phyloP scores from a whole-genome alignment of 2,888 invertebrate genomes.

The Horisme vitalbata region DNA sequence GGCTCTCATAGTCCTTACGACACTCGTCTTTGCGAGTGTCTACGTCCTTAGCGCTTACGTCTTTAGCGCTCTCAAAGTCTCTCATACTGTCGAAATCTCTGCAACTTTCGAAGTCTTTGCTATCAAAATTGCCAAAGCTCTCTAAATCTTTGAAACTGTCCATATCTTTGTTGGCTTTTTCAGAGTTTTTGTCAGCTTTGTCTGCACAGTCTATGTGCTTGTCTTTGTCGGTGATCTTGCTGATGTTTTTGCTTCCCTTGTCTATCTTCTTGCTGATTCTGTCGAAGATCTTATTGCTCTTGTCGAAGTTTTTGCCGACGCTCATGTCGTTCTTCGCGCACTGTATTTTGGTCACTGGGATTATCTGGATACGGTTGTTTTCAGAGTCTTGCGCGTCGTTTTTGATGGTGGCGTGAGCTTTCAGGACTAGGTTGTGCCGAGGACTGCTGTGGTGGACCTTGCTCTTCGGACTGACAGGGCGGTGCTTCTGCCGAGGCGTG shows the following conservation, averaged over 20 bases:
- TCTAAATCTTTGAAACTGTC: background rate
- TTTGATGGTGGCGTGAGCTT: slow-evolving; percentile 23
- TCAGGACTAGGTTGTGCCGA: slow-evolving; percentile 15
- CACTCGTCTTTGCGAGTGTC: slow-evolving; percentile 1
- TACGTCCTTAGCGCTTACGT: slow-evolving; percentile 7
- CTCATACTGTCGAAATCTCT: slow-evolving; percentile 4
- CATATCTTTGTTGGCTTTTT: background rate
- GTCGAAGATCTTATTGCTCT: background rate
- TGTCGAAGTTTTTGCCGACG: background rate
- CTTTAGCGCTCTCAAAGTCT: slow-evolving; percentile 2
- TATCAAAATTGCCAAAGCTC: background rate
- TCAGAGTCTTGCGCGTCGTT: slow-evolving; percentile 18
- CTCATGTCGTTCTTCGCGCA: slow-evolving; percentile 31
- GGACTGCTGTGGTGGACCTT: slow-evolving; percentile 11
- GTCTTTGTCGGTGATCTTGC: background rate
- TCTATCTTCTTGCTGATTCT: background rate
- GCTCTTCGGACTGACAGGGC: slow-evolving; percentile 15
- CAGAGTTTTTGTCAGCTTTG: background rate
- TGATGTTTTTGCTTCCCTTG: background rate
- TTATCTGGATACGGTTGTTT: slow-evolving; percentile 16
- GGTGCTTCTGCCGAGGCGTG: slow-evolving; percentile 17
- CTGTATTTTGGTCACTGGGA: slow-evolving; percentile 36
- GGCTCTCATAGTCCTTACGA: background rate
- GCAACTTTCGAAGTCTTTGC: background rate
- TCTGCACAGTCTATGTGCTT: background rate